These are phyloP conservation scores for Aphodius granarius DNA, from an alignment of 2,888 invertebrate species.

Conservation along the genomic window DNA sequence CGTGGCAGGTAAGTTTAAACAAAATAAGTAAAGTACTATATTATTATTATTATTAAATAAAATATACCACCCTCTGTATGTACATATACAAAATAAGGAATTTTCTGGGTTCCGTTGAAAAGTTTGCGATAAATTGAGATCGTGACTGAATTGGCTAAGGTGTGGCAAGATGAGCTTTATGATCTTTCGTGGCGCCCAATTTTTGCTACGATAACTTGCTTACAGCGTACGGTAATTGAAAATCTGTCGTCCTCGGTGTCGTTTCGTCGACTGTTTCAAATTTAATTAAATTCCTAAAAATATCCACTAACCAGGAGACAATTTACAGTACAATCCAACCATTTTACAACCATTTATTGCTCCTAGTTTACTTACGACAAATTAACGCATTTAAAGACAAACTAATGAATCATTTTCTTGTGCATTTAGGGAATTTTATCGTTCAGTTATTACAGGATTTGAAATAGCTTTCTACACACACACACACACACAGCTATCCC, in stretches of 20 bases:
- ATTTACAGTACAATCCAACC: not conserved
- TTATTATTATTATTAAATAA: no score
- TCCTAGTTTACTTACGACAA: no score
- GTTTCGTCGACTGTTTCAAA: not conserved
- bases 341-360: not conserved
- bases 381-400: no score
- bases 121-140: not conserved
- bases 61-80: not conserved
- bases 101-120: not conserved
- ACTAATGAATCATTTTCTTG: no score
- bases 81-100: not conserved
- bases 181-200: not conserved
- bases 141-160: not conserved
- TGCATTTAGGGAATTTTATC: no score
- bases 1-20: conserved; percentile 63
- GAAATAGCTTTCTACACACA: not conserved
- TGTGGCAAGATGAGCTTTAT: not conserved
- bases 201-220: not conserved
- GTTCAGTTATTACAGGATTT: not conserved
- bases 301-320: not conserved
- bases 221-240: not conserved
- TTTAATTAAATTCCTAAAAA: not conserved
- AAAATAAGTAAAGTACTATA: no score
- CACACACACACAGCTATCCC: not conserved
- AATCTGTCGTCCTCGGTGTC: no score